Conservation (phyloP, 2,797 vertebrate species). For the Phoxinus dragarum region DNA sequence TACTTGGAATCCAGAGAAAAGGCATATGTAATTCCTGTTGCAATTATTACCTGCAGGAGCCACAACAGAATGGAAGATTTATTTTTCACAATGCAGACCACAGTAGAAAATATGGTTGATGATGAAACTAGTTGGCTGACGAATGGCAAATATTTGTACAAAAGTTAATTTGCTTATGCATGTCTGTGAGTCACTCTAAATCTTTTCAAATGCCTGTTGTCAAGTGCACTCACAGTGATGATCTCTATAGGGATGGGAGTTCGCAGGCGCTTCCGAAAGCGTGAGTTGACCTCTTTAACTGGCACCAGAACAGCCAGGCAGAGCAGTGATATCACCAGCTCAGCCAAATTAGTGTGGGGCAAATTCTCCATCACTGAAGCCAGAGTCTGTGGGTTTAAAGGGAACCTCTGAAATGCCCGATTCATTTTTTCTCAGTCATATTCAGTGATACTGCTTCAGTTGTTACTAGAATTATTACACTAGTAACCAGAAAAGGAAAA, state of each 20-base stretch:
- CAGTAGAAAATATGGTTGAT: neutral
- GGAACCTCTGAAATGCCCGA: neutral
- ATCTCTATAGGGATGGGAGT: slow-evolving; percentile 91
- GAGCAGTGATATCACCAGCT: slow-evolving; percentile 86
- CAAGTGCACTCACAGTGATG: slow-evolving; percentile 74
- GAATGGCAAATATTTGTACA: neutral
- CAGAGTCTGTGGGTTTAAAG: slow-evolving; percentile 79
- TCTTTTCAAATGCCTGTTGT: neutral
- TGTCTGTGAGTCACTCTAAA: neutral
- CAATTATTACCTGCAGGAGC: slow-evolving; percentile 84
- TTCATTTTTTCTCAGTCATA: neutral
- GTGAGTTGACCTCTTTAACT: slow-evolving; percentile 90
- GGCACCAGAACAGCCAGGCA: slow-evolving; percentile 87
- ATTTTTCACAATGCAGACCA: neutral
- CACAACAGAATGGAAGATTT: slow-evolving; percentile 13
- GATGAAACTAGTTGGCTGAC: slow-evolving; percentile 1
- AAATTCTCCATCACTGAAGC: slow-evolving; percentile 85
- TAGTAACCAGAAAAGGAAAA: neutral
- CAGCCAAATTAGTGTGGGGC: slow-evolving; percentile 83
- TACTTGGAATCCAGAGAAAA: slow-evolving; percentile 85
- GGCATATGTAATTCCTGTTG: slow-evolving; percentile 85
- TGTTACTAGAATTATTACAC: neutral
- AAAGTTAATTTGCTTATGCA: neutral
- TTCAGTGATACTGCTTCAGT: neutral
- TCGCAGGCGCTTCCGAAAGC: slow-evolving; percentile 83